Conservation (phyloP, 2,113 vertebrate genomes). For the Podiceps cristatus region DNA sequence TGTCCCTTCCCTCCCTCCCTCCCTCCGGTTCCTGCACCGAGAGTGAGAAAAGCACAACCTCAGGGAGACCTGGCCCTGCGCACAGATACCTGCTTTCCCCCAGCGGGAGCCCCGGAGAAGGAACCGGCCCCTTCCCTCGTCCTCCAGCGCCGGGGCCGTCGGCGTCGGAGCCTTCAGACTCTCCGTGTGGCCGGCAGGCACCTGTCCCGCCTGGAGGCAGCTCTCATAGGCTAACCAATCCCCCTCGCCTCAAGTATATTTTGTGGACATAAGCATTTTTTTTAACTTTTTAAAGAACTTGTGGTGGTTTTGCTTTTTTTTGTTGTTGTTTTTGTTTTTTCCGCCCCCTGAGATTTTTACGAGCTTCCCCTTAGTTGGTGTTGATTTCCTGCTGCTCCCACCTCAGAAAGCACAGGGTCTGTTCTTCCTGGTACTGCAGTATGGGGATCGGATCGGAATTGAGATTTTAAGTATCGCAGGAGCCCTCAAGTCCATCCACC, state of each 20-base stretch:
- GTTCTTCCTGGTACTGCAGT: not conserved
- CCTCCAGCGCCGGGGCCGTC: not conserved
- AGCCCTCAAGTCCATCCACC: not conserved
- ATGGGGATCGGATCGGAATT: not conserved
- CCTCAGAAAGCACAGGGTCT: not conserved
- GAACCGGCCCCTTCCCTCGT: not conserved
- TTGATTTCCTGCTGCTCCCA: not conserved
- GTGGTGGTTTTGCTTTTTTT: too few relatives aligned
- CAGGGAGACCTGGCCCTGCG: constrained; percentile 34
- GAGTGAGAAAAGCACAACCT: constrained; percentile 57
- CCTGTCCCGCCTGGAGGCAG: not conserved
- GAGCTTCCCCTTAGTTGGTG: not conserved
- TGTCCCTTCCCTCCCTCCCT: not conserved
- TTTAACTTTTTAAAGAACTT: constrained; percentile 3
- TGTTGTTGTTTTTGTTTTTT: not conserved
- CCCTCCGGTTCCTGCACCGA: not conserved
- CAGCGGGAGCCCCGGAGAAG: not conserved
- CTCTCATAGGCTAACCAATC: not conserved
- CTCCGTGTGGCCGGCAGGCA: not conserved
- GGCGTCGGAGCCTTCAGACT: not conserved
- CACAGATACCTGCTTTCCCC: not conserved
- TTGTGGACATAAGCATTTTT: constrained; percentile 17
- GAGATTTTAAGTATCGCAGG: not conserved
- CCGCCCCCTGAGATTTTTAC: not conserved
- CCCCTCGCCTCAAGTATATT: not conserved